Conservation (phyloP, 2,113 vertebrate species). For the Myotis yumanensis region DNA sequence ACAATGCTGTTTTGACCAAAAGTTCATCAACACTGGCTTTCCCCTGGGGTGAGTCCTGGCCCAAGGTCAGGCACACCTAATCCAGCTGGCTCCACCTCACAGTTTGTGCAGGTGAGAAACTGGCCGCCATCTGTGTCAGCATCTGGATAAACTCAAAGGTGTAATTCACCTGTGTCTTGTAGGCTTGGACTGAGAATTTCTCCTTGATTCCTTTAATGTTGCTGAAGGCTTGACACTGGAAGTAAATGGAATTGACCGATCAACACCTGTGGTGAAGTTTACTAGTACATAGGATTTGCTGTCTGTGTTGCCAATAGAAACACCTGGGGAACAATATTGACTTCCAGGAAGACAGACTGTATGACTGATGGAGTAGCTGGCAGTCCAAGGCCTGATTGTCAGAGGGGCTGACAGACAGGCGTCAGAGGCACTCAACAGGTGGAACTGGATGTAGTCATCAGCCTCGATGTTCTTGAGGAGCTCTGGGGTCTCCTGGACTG, state of each 20-base stretch:
- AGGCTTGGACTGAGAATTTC: constrained; percentile 89
- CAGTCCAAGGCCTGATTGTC: neutral
- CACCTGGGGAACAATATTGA: constrained; percentile 77
- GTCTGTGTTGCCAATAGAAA: constrained; percentile 94
- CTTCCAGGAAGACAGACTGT: neutral
- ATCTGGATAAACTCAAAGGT: constrained; percentile 91
- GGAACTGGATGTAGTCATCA: neutral
- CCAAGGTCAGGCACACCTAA: neutral
- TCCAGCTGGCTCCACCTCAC: constrained; percentile 67
- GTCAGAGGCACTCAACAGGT: neutral
- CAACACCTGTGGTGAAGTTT: constrained; percentile 87
- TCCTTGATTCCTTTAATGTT: constrained; percentile 93
- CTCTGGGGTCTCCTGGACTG: constrained; percentile 83
- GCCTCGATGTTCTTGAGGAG: neutral
- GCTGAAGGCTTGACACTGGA: constrained; percentile 83
- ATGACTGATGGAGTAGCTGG: neutral
- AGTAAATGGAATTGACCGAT: constrained; percentile 85
- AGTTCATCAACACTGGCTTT: neutral
- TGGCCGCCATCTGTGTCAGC: constrained; percentile 86
- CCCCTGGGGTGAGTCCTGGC: neutral
- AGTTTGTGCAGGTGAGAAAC: constrained; percentile 88
- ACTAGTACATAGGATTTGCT: constrained; percentile 86
- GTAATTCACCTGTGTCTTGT: constrained; percentile 88
- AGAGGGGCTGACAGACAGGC: neutral
- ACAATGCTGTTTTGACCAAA: neutral